Base-by-base conservation (phyloP, 2,797 vertebrate genomes). In the Numenius phaeopus region DNA sequence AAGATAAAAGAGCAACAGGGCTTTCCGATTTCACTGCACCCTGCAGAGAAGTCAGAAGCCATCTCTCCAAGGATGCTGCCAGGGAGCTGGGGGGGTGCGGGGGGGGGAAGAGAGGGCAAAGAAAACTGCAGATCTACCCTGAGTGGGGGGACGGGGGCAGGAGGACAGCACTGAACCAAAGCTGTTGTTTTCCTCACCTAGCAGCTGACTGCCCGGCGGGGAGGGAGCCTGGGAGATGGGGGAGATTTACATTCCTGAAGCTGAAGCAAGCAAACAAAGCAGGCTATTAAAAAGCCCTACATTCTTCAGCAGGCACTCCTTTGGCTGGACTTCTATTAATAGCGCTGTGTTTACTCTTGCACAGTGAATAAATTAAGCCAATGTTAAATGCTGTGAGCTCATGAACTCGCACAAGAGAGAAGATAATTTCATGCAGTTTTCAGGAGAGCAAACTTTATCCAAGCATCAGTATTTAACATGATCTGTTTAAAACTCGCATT, bases 181-280 rank as follows among this genome's bases (percentile, higher is more conserved):
- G 81, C 85, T 91, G 84, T 75, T 97, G 96, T 97, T 94, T 86
- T 69, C 87, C 11, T 52, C 67, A 87, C 69, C 83, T 46, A 90
- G 80, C 82, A 97, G 96, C 96, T 97, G 96, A 97, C 67, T 2
- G 39, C 55, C 52, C 52, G 57, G 62, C 29, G 52, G 62, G 44
- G 71, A 81, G 44, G 76, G 50, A 91, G 65, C 52, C 75, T 73
- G 62, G 39, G 75, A 97, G 87, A 86, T 7, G 23, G 72, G 71
- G 55, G 89, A 83, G 62, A 89, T 90, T 81, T 94, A 92, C 97
- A 97, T 97, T 98, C 94, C 94, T 94, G 77, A 94, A 91, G 67
- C 90, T 71, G 76, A 92, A 87, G 77, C 72, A 87, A 95, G 95
- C 94, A 97, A 97, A 98, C 96, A 97, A 97, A 97, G 96, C 77